A percentile compares a stretch with the other conserved stretches of the same genome.
phyloP scores from a whole-genome alignment of 2,888 invertebrate species.

The Tortricodes alternella region DNA sequence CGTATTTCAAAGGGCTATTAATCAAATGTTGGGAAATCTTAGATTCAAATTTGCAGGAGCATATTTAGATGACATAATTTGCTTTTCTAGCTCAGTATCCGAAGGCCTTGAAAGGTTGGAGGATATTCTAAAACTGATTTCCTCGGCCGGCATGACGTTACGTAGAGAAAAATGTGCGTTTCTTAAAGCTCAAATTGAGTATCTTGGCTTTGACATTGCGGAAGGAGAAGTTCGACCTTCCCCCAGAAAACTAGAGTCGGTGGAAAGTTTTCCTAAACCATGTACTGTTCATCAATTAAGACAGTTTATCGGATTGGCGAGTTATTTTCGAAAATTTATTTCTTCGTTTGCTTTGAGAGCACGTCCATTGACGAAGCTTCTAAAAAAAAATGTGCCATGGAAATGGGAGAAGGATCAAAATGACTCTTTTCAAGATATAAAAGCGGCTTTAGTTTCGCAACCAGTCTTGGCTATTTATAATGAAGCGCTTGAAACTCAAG shows the following conservation, averaged over 20 bases:
- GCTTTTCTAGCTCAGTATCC: not conserved
- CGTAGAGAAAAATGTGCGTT: constrained; percentile 4
- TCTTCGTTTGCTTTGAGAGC: not conserved
- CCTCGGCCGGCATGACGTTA: not conserved
- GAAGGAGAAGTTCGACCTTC: not conserved
- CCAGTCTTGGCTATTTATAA: constrained; percentile 16
- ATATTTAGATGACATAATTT: constrained; percentile 2
- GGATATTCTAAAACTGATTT: not conserved
- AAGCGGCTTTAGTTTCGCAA: not conserved
- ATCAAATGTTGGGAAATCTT: not conserved
- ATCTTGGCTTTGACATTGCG: not conserved
- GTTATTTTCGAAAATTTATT: not conserved
- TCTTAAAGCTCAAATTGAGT: constrained; percentile 1
- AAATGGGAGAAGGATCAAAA: not conserved
- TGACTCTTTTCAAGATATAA: constrained; percentile 1
- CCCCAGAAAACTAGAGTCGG: not conserved
- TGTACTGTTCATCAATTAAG: not conserved
- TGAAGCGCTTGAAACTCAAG: not conserved
- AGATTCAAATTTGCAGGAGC: not conserved
- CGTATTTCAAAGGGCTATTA: constrained; percentile 3
- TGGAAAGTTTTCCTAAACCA: not conserved
- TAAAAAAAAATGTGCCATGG: not conserved
- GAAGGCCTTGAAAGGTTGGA: not conserved
- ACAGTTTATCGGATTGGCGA: constrained; percentile 2
- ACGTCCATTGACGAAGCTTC: not conserved